phyloP scores from a whole-genome alignment of 2,888 invertebrate species.

The Lepidochitona cinerea region DNA sequence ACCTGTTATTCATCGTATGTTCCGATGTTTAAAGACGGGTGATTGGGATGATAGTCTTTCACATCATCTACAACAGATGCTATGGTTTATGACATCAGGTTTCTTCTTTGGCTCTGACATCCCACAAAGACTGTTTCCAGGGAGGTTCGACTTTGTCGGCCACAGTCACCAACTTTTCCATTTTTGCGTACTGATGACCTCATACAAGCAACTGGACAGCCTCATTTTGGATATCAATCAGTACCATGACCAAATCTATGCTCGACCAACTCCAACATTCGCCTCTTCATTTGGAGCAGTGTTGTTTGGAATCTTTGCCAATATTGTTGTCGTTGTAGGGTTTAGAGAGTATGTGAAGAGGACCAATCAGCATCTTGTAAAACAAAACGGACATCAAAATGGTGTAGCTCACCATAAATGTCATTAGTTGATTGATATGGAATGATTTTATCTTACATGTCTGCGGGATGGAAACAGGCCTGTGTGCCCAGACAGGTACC shows the following conservation, averaged over 20 bases:
- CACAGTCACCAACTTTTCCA: constrained; percentile 70
- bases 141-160: constrained; percentile 65
- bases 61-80: constrained; percentile 61
- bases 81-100: constrained; percentile 64
- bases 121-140: constrained; percentile 65
- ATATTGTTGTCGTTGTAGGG: constrained; percentile 45
- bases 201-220: constrained; percentile 63
- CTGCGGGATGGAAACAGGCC: too few relatives aligned
- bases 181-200: constrained; percentile 65
- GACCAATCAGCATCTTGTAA: neutral
- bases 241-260: constrained; percentile 37
- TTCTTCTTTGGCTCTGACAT: constrained; percentile 68
- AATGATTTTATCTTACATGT: too few relatives aligned
- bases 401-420: neutral
- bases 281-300: constrained; percentile 61
- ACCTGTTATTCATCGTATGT: constrained; percentile 60
- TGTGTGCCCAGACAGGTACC: too few relatives aligned
- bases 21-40: constrained; percentile 35
- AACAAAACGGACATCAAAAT: neutral
- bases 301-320: constrained; percentile 47
- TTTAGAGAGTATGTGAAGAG: constrained; percentile 46
- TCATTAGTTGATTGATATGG: too few relatives aligned
- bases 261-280: constrained; percentile 53
- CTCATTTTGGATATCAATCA: constrained; percentile 60
- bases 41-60: constrained; percentile 56